Percentiles rank a stretch among this genome's conserved stretches.
phyloP scores from a whole-genome alignment of 2,797 vertebrate species.

The Poecilia velifera region DNA sequence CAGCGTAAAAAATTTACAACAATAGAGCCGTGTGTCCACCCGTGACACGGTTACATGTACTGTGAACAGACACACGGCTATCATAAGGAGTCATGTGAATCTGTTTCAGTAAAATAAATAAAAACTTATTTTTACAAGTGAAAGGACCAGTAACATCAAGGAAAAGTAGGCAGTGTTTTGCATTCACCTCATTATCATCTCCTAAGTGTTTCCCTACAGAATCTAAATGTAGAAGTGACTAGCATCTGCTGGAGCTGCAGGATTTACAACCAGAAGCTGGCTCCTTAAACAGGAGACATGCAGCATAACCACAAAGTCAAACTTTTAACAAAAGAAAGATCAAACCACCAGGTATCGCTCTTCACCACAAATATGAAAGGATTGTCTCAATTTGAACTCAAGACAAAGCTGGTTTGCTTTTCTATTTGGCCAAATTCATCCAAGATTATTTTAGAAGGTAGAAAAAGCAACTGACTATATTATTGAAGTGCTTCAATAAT shows the following conservation, averaged over 20 bases:
- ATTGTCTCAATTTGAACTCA: background rate
- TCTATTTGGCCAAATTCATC: background rate
- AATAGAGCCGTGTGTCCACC: slow-evolving; percentile 25
- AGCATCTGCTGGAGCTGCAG: background rate
- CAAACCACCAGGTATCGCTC: background rate
- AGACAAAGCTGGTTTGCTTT: background rate
- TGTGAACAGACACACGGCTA: background rate
- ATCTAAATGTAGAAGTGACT: background rate
- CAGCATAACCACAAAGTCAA: background rate
- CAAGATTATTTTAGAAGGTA: background rate
- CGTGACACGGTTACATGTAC: background rate
- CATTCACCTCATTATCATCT: background rate
- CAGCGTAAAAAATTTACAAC: slow-evolving; percentile 25
- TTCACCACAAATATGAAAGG: background rate
- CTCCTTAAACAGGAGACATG: background rate
- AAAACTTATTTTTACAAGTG: background rate
- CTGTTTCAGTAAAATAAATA: background rate
- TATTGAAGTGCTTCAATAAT: background rate
- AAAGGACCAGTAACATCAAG: background rate
- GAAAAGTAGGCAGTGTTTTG: background rate
- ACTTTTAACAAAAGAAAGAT: background rate
- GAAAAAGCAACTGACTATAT: background rate
- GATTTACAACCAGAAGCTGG: background rate
- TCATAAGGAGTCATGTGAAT: background rate
- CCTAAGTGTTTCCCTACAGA: background rate